A percentile compares a stretch with the other conserved stretches of the same genome.
Evolutionary conservation across 2,888 invertebrate species (phyloP).

Genomic region (Carterocephalus palaemon): DNA sequence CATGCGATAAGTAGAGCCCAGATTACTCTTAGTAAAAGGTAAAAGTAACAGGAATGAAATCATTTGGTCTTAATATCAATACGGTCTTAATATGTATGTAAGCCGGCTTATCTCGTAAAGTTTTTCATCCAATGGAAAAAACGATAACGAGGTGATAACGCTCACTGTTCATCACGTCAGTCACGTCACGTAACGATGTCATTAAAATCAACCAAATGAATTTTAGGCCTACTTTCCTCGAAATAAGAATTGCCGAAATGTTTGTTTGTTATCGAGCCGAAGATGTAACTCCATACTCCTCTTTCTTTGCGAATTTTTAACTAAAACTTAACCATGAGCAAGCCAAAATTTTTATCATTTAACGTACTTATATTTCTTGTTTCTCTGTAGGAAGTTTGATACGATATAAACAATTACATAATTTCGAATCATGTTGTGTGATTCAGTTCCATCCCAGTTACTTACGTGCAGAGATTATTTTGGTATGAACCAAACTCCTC

Average conservation of each 20-base stretch:
- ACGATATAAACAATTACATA: no score
- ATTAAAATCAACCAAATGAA: slow-evolving; percentile 20
- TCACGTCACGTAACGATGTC: slow-evolving; percentile 21
- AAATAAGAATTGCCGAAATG: slow-evolving; percentile 6
- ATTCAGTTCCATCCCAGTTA: no score
- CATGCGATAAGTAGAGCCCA: slow-evolving; percentile 1
- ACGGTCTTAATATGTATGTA: slow-evolving; percentile 19
- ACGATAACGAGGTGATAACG: slow-evolving; percentile 22
- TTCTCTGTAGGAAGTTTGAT: no score
- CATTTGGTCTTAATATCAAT: slow-evolving; percentile 16
- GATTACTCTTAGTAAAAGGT: background rate
- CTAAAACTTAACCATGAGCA: no score
- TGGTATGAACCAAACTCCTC: no score
- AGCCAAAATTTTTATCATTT: no score
- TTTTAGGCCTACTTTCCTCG: no score
- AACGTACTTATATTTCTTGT: no score
- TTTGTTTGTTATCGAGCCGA: background rate
- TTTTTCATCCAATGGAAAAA: slow-evolving; percentile 21
- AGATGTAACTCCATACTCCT: slow-evolving; percentile 8
- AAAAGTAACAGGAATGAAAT: slow-evolving; percentile 18
- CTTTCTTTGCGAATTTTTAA: no score
- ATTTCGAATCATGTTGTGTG: no score
- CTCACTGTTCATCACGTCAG: slow-evolving; percentile 15
- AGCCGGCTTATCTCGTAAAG: slow-evolving; percentile 19
- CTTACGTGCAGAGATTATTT: no score